Base-by-base conservation (phyloP, 1,140 invertebrate genomes). In the Archivesica marissinica region DNA sequence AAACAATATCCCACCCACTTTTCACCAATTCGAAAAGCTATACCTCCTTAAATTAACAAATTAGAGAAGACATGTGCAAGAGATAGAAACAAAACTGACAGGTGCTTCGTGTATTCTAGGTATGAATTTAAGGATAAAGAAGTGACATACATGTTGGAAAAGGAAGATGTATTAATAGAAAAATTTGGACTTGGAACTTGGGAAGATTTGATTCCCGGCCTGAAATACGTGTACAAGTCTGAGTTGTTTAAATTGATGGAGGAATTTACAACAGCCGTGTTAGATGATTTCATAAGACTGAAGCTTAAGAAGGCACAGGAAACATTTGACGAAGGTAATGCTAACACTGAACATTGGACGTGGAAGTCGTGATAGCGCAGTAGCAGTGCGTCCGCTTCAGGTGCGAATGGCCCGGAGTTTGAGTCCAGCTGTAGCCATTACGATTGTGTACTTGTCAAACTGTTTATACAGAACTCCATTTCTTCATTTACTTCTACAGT, bases 191-290 rank as follows among this genome's bases (percentile, higher is more conserved):
- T 30, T 1, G 44, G 44, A 2, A 9, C 33, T 0, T 47, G 15
- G 30, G 72, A 75, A 30, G 72, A 75, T 56, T 44, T 54, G 9
- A 75, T 75, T 38, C 72, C 72, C 0, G 44, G 44, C 1, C 28
- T 75, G 6, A 75, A 47, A 56, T 56, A 75, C 39, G 50, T 75
- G 7, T 75, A 75, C 72, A 75, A 75, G 41, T 23, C 72, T 0
- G 11, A 52, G 7, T 25, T 30, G 20, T 52, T 75, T 50, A 52
- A 56, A 44, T 1, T 28, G 2, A 20, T 75, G 9, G 72, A 75
- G 39, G 23, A 35, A 2, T 75, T 54, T 30, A 11, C 15, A 1
- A 54, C 28, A 54, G 72, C 52, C 9, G 17, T 75, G 9, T 30
- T 54, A 6, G 50, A 35, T 2, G 50, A 33, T 28, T 75, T 54